Base-by-base conservation (phyloP, 2,797 vertebrate species). In the Microctenopoma stevenorrisi region DNA sequence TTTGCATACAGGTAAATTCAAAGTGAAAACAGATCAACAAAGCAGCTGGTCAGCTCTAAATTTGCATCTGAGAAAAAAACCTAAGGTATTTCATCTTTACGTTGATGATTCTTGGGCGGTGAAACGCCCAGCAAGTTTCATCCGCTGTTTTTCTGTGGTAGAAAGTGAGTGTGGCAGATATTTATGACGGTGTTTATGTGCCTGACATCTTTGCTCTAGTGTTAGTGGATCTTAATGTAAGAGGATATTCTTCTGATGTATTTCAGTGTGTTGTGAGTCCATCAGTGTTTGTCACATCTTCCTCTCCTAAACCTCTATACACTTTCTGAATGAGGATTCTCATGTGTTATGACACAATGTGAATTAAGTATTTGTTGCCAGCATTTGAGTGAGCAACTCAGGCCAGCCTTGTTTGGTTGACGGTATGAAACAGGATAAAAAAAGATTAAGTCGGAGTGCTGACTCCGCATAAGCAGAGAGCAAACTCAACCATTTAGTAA, bases 1-100 rank as follows among this genome's bases (percentile, higher is more conserved):
- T 88, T 94, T 95, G 94, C 94, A 94, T 95, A 95, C 93, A 93
- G 90, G 91, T 91, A 92, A 93, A 90, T 90, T 92, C 82, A 90
- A 93, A 92, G 92, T 92, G 90, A 91, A 92, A 89, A 91, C 87
- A 85, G 88, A 88, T 94, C 84, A 82, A 93, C 92, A 88, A 93
- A 94, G 92, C 93, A 94, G 93, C 93, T 91, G 90, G 89, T 93
- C 92, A 87, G 88, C 88, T 89, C 87, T 90, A 89, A 82, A 87
- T 91, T 92, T 91, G 89, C 92, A 92, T 94, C 91, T 92, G 90
- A 91, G 89, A 83, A 83, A 91, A 75, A 79, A 90, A 85, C 68
- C 82, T 74, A 87, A 84, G 80, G 72, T 88, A 67, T 78, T 85
- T 85, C 47, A 56, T 89, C 70, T 85, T 78, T 48, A 75, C 44